Evolutionary conservation across 2,113 vertebrate species (phyloP), one percentile per base, ranked within the genome.

Genomic region (Manacus vitellinus): DNA sequence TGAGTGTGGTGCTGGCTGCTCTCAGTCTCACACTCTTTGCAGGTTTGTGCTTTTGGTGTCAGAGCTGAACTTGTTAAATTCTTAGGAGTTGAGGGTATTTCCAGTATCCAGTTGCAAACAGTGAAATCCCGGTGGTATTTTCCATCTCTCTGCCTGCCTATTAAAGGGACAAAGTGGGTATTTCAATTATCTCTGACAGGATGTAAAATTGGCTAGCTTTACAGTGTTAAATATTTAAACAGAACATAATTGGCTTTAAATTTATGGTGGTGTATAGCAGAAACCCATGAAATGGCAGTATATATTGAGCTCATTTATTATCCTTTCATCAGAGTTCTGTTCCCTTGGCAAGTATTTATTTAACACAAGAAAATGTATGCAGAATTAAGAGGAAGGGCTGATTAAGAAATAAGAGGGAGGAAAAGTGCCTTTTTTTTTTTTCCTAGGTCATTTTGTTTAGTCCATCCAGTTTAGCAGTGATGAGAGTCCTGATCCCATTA

Each of bases 191-290:
- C 49, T 92, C 86, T 95, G 95, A 91, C 95, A 96, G 87, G 88
- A 91, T 96, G 83, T 91, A 93, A 94, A 91, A 95, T 81, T 81
- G 90, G 72, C 75, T 84, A 90, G 72, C 82, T 96, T 92, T 95
- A 83, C 92, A 75, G 82, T 61, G 37, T 81, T 92, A 96, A 97
- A 96, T 96, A 94, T 96, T 97, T 95, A 94, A 96, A 92, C 51
- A 91, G 90, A 77, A 86, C 88, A 68, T 93, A 96, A 96, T 90
- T 96, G 59, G 90, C 82, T 96, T 92, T 92, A 93, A 92, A 94
- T 94, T 81, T 92, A 96, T 83, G 83, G 61, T 56, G 49, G 47
- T 31, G 66, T 58, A 63, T 59, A 94, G 94, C 88, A 93, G 94
- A 86, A 91, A 85, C 52, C 47, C 73, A 27, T 78, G 88, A 92